Conservation (phyloP, 2,113 vertebrate genomes). For the Myrmecophaga tridactyla region DNA sequence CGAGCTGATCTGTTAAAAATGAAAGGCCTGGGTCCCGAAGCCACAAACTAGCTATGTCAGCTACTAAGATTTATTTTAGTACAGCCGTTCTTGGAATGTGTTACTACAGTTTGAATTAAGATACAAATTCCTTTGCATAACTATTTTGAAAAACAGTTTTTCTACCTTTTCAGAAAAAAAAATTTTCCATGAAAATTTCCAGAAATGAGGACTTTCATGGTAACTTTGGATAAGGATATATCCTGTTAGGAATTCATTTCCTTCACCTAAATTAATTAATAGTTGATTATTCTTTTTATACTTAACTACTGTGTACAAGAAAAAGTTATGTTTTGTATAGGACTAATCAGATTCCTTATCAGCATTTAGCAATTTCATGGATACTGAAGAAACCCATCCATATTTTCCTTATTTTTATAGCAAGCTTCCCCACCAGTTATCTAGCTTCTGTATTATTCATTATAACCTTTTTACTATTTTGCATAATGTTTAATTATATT, state of each 20-base stretch:
- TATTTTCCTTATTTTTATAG: not conserved
- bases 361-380: not conserved
- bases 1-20: not conserved
- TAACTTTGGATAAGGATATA: not conserved
- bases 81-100: not conserved
- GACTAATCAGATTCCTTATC: not conserved
- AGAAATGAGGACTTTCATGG: not conserved
- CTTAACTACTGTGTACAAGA: not conserved
- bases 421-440: not conserved
- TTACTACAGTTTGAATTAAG: not conserved
- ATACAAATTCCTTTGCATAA: not conserved
- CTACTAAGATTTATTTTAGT: not conserved
- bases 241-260: too few relatives aligned
- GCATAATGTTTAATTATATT: not conserved
- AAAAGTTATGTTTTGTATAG: not conserved
- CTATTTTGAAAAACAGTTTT: not conserved
- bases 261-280: not conserved
- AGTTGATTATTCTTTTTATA: not conserved
- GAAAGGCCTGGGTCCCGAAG: fast-evolving
- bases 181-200: not conserved
- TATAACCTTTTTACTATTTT: not conserved
- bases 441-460: not conserved
- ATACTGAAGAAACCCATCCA: not conserved
- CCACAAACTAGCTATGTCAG: fast-evolving
- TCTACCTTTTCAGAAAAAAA: not conserved